A percentile compares a stretch with the other conserved stretches of the same genome.
Evolutionary conservation across 2,797 vertebrate genomes (phyloP).

Genomic region (Anas flavirostris): DNA sequence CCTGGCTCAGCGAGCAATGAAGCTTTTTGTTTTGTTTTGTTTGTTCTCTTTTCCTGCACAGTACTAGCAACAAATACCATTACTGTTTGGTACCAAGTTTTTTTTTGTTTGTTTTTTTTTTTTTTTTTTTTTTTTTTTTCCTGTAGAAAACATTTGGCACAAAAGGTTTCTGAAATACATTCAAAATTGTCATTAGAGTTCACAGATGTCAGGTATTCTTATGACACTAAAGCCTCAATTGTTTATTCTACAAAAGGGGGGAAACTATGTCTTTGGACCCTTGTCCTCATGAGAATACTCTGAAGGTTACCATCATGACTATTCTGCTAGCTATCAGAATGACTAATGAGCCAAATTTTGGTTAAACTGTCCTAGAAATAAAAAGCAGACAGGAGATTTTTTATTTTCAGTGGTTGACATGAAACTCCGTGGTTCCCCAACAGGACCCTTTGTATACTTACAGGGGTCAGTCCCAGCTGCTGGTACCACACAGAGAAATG

Average conservation of each 20-base stretch:
- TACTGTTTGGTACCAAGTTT: not conserved
- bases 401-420: not conserved
- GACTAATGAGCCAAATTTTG: not conserved
- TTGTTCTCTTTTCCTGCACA: not conserved
- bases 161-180: not conserved
- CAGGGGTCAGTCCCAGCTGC: not conserved
- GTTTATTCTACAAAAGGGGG: not conserved
- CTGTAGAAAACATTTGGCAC: not conserved
- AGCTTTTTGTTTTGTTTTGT: not conserved
- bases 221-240: not conserved
- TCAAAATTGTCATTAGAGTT: not conserved
- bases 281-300: not conserved
- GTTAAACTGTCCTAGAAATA: not conserved
- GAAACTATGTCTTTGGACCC: not conserved
- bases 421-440: not conserved
- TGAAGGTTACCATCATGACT: not conserved
- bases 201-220: not conserved
- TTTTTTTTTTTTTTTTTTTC: not conserved
- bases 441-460: not conserved
- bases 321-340: not conserved
- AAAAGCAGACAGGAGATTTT: not conserved
- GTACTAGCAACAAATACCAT: not conserved
- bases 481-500: accelerated
- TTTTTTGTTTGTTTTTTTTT: not conserved
- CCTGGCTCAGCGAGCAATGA: not conserved